These are phyloP conservation scores for Therioaphis trifolii DNA, from an alignment of 2,888 invertebrate species.

Conservation along the genomic window DNA sequence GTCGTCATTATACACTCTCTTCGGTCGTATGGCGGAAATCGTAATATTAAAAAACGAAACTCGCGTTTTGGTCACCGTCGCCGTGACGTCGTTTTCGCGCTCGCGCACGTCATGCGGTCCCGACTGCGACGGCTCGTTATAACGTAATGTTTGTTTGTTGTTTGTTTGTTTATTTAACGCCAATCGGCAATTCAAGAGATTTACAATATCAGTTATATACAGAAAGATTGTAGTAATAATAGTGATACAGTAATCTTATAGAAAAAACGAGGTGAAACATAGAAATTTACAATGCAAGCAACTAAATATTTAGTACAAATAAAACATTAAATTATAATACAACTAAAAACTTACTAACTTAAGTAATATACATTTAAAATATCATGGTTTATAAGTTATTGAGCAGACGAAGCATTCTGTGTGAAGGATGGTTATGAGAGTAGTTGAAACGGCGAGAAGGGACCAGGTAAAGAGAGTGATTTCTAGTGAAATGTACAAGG, in stretches of 20 bases:
- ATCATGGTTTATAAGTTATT: neutral
- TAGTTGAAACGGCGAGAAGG: neutral
- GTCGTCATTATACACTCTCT: no score
- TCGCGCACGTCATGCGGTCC: no score
- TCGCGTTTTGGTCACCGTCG: no score
- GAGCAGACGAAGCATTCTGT: neutral
- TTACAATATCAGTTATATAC: no score
- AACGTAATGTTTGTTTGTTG: neutral
- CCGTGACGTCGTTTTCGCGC: no score
- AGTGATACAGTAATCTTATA: neutral
- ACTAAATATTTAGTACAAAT: neutral
- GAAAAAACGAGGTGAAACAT: neutral
- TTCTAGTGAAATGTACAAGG: neutral
- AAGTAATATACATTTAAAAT: no score
- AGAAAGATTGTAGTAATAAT: neutral
- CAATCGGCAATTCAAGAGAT: neutral
- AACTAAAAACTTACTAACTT: no score
- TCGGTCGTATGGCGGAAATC: no score
- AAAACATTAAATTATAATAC: neutral
- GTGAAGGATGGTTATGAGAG: neutral
- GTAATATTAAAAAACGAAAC: no score
- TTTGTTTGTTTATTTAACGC: conserved; percentile 15
- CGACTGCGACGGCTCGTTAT: no score
- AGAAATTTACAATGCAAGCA: no score
- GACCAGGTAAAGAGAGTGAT: neutral